Percentiles rank a stretch among this genome's conserved stretches.
Evolutionary conservation across 2,888 invertebrate genomes (phyloP).

Genomic region (Exephanes ischioxanthus): DNA sequence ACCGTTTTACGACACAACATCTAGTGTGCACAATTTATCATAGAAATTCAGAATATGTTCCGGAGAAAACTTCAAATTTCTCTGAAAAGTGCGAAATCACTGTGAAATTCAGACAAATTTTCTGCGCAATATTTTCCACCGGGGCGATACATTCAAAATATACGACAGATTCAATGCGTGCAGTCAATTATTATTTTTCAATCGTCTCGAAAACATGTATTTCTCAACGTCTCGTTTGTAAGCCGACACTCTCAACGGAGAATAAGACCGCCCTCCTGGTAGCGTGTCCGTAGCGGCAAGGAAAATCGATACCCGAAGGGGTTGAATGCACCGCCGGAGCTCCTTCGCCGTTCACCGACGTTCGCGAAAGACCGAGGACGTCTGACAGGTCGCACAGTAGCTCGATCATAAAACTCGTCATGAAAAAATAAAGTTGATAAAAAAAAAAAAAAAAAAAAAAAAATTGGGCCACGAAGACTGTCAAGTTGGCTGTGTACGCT

Average conservation of each 20-base stretch:
- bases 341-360: conserved; percentile 20
- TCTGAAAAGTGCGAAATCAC: no score
- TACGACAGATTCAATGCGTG: not conserved
- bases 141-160: not conserved
- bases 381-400: conserved; percentile 15
- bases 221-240: conserved; percentile 29
- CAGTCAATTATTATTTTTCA: not conserved
- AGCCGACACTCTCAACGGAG: conserved; percentile 14
- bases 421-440: not conserved
- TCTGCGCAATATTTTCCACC: no score
- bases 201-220: not conserved
- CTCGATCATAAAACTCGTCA: no score
- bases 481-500: not conserved
- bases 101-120: no score
- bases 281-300: conserved; percentile 1
- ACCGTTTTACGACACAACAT: no score
- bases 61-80: no score
- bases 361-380: conserved; percentile 10
- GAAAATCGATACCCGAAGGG: conserved; percentile 58
- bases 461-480: not conserved
- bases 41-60: no score
- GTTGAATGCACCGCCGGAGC: conserved; percentile 49
- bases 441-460: not conserved
- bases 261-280: not conserved
- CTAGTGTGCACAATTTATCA: no score